phyloP scores from a whole-genome alignment of 2,888 invertebrate genomes.

The Laspeyria flexula region DNA sequence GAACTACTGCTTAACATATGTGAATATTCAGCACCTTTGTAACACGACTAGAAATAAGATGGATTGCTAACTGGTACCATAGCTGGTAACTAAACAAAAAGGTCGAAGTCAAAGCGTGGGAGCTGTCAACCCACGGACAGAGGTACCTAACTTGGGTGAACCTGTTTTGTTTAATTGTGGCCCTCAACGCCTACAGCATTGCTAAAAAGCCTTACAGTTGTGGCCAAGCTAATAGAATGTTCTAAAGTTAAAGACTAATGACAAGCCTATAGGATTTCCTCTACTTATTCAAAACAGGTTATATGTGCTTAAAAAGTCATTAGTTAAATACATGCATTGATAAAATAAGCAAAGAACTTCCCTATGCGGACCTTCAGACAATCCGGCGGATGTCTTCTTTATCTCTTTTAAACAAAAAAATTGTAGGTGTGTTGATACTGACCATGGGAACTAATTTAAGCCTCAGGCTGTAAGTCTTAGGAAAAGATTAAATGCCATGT shows the following conservation, averaged over 20 bases:
- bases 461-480: constrained; percentile 43
- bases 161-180: constrained; percentile 68
- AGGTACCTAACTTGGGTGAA: constrained; percentile 69
- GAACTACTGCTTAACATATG: constrained; percentile 63
- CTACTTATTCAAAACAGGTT: constrained; percentile 2
- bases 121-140: constrained; percentile 65
- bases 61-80: constrained; percentile 60
- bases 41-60: constrained; percentile 60
- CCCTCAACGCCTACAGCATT: constrained; percentile 61
- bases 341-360: constrained; percentile 41
- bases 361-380: constrained; percentile 57
- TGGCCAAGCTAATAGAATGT: constrained; percentile 38
- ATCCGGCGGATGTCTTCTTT: constrained; percentile 78
- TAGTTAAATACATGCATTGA: constrained; percentile 30
- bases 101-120: constrained; percentile 71
- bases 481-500: too few species aligned
- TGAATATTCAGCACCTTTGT: constrained; percentile 71
- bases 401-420: constrained; percentile 72
- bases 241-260: constrained; percentile 5
- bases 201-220: constrained; percentile 49
- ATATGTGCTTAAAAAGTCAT: constrained; percentile 14
- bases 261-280: neutral
- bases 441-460: constrained; percentile 60
- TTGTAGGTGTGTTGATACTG: constrained; percentile 74
- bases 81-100: constrained; percentile 64